These are phyloP conservation scores for Leptinotarsa tumamoca DNA, from an alignment of 2,888 invertebrate species.

Conservation along the genomic window DNA sequence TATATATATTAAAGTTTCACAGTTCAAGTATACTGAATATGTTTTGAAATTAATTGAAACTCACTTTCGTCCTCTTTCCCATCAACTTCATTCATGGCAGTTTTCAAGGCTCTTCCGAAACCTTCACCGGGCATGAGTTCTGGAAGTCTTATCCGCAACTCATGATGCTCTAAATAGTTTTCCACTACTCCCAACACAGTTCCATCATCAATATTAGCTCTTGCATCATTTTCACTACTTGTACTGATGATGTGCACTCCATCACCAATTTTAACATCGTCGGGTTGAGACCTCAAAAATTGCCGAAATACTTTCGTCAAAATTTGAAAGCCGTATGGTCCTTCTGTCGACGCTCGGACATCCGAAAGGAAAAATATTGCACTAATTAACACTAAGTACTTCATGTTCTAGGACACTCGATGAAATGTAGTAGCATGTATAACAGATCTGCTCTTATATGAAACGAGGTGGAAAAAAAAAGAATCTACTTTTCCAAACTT, in stretches of 20 bases:
- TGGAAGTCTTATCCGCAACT: slow-evolving; percentile 78
- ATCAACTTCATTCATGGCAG: slow-evolving; percentile 68
- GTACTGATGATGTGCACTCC: slow-evolving; percentile 75
- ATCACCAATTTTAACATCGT: slow-evolving; percentile 72
- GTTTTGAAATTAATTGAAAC: slow-evolving; percentile 30
- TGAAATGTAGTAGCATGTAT: slow-evolving; percentile 50
- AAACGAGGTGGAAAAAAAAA: slow-evolving; percentile 49
- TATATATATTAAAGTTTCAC: no score
- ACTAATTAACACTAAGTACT: slow-evolving; percentile 57
- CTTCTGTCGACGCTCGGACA: slow-evolving; percentile 47
- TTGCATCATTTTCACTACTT: slow-evolving; percentile 66
- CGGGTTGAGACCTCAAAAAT: slow-evolving; percentile 67
- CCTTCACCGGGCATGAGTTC: slow-evolving; percentile 77
- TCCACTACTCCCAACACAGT: slow-evolving; percentile 72
- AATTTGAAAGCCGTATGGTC: slow-evolving; percentile 58
- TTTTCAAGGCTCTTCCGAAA: slow-evolving; percentile 68
- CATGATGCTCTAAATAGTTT: slow-evolving; percentile 78
- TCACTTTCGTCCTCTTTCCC: slow-evolving; percentile 69
- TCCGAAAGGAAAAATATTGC: slow-evolving; percentile 47
- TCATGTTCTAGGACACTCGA: slow-evolving; percentile 55
- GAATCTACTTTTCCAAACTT: slow-evolving; percentile 50
- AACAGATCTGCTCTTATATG: slow-evolving; percentile 50
- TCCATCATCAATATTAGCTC: slow-evolving; percentile 69
- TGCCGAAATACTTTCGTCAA: slow-evolving; percentile 67
- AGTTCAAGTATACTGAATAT: no score